These are phyloP conservation scores for Oegoconia quadripuncta DNA, from an alignment of 2,888 invertebrate genomes.

Conservation along the genomic window DNA sequence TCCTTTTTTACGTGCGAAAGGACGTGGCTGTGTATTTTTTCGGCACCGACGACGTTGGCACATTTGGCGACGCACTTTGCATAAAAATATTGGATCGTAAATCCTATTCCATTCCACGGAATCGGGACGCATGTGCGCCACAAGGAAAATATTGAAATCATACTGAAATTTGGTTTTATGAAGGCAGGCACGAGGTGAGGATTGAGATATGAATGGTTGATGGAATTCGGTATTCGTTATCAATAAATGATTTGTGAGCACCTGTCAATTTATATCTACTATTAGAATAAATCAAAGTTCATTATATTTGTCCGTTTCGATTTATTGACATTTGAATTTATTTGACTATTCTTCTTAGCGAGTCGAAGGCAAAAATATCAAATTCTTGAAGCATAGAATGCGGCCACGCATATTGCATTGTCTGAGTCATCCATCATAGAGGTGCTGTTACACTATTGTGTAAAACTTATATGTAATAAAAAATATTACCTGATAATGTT, in stretches of 20 bases:
- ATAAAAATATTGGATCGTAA: slow-evolving; percentile 78
- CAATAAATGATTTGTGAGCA: slow-evolving; percentile 40
- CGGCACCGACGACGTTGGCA: slow-evolving; percentile 58
- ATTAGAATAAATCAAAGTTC: too few species aligned
- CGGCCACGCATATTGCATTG: too few species aligned
- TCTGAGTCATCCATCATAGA: too few species aligned
- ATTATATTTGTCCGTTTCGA: too few species aligned
- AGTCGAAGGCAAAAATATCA: too few species aligned
- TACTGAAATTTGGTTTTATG: slow-evolving; percentile 59
- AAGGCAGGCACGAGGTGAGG: slow-evolving; percentile 45
- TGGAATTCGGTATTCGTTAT: slow-evolving; percentile 30
- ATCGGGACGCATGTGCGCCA: slow-evolving; percentile 64
- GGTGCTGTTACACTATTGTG: too few species aligned
- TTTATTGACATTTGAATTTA: not conserved
- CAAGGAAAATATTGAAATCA: slow-evolving; percentile 60
- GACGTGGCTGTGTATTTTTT: slow-evolving; percentile 70
- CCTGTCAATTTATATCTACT: slow-evolving; percentile 27
- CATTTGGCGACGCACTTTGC: slow-evolving; percentile 78
- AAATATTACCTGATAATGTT: too few species aligned
- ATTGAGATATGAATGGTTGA: slow-evolving; percentile 57
- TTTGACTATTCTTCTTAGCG: too few species aligned
- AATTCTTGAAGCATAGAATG: too few species aligned
- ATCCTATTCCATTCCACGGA: slow-evolving; percentile 55
- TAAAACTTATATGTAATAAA: too few species aligned
- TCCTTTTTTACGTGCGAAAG: slow-evolving; percentile 76